A percentile compares a stretch with the other conserved stretches of the same genome.
phyloP scores from a whole-genome alignment of 2,888 invertebrate species.

The Melanophora roralis region DNA sequence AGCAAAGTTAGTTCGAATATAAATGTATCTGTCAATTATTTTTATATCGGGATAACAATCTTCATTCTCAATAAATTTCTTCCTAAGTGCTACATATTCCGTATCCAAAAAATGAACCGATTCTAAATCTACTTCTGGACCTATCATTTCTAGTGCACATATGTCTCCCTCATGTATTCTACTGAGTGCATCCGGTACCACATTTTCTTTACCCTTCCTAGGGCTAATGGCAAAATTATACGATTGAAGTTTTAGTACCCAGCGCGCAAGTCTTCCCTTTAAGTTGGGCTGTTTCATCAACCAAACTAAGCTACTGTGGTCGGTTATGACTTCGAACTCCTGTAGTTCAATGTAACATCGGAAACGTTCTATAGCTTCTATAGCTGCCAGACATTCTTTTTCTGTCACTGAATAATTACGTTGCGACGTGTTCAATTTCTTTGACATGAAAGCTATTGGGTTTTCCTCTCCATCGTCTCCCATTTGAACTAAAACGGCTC shows the following conservation, averaged over 20 bases:
- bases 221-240: constrained; percentile 8
- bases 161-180: constrained; percentile 15
- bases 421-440: constrained; percentile 8
- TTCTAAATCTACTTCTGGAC: constrained; percentile 15
- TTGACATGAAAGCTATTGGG: constrained; percentile 18
- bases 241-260: background rate
- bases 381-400: background rate
- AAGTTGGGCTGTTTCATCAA: constrained; percentile 14
- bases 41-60: background rate
- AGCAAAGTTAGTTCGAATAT: constrained; percentile 14
- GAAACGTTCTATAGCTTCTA: constrained; percentile 47
- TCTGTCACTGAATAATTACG: constrained; percentile 9
- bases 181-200: constrained; percentile 12
- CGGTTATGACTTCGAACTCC: background rate
- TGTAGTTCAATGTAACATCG: constrained; percentile 46
- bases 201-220: constrained; percentile 14
- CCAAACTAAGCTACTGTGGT: constrained; percentile 17
- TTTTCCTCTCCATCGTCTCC: background rate
- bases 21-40: background rate
- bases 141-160: background rate
- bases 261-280: constrained; percentile 3
- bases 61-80: background rate
- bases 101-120: background rate
- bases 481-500: constrained; percentile 27
- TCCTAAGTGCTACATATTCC: background rate